These are phyloP conservation scores for Keiferia lycopersicella DNA, from an alignment of 2,888 invertebrate genomes.

Conservation along the genomic window DNA sequence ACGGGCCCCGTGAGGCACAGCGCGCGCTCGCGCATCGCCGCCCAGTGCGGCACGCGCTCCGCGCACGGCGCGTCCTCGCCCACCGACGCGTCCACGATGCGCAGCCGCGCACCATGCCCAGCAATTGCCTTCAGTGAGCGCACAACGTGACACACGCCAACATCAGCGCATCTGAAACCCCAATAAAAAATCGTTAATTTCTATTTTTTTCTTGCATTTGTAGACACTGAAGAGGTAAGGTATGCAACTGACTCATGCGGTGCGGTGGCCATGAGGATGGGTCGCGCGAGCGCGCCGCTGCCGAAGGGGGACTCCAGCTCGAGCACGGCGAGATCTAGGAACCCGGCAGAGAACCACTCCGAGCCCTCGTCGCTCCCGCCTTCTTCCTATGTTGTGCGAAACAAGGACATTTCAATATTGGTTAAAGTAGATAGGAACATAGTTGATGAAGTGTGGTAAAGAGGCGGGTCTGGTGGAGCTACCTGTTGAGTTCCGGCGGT, in stretches of 20 bases:
- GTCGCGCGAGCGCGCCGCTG: constrained; percentile 43
- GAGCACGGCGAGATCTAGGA: constrained; percentile 54
- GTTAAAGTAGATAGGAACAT: background rate
- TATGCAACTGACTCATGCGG: constrained; percentile 40
- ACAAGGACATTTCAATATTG: background rate
- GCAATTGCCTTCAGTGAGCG: constrained; percentile 45
- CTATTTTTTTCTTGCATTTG: too few relatives aligned
- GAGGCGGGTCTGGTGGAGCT: too few relatives aligned
- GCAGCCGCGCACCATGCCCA: constrained; percentile 37
- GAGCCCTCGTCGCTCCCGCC: background rate
- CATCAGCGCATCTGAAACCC: constrained; percentile 33
- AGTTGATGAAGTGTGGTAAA: too few relatives aligned
- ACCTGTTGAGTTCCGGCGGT: constrained; percentile 28
- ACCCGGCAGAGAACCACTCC: constrained; percentile 33
- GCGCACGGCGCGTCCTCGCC: constrained; percentile 40
- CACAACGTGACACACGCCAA: constrained; percentile 26
- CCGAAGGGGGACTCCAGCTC: constrained; percentile 59
- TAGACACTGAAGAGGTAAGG: background rate
- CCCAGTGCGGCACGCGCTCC: constrained; percentile 45
- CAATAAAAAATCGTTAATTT: too few relatives aligned
- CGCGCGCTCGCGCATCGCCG: constrained; percentile 44
- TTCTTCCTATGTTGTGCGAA: background rate
- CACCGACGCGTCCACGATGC: constrained; percentile 37
- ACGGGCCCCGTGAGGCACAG: constrained; percentile 55
- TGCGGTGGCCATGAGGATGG: constrained; percentile 56